A percentile compares a stretch with the other conserved stretches of the same genome.
These are phyloP conservation scores for Prosopocoilus inquinatus DNA, from an alignment of 2,888 invertebrate species.

Conservation along the genomic window DNA sequence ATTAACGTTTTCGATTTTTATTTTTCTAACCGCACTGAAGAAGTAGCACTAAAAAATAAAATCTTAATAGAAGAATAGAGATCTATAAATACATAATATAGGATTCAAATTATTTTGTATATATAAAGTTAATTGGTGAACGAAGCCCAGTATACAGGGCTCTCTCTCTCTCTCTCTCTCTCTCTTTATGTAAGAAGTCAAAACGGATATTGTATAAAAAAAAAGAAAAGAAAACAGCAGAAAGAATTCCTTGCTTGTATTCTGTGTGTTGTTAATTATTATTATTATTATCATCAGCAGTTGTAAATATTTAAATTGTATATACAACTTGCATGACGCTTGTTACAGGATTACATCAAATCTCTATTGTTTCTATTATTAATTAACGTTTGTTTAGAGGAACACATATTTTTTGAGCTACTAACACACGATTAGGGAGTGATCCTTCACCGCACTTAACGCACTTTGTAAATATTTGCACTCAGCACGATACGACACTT, in stretches of 20 bases:
- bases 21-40: conserved; percentile 10
- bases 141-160: neutral
- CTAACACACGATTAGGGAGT: conserved; percentile 4
- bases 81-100: too few relatives aligned
- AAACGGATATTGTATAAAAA: neutral
- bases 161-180: too few relatives aligned
- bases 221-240: neutral
- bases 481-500: conserved; percentile 21
- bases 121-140: neutral
- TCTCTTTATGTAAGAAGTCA: neutral
- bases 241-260: too few relatives aligned
- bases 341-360: too few relatives aligned
- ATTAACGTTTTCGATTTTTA: conserved; percentile 4
- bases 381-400: conserved; percentile 1
- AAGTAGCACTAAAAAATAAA: conserved; percentile 7
- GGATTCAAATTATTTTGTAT: too few relatives aligned
- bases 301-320: too few relatives aligned
- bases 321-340: too few relatives aligned
- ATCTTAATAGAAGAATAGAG: conserved; percentile 14
- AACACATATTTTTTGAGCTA: conserved; percentile 8
- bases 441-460: conserved; percentile 14
- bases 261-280: too few relatives aligned
- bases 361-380: conserved; percentile 10
- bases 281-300: too few relatives aligned
- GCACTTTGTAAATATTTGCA: conserved; percentile 18